phyloP scores from a whole-genome alignment of 2,113 vertebrate genomes.

The Erythrolamprus reginae region DNA sequence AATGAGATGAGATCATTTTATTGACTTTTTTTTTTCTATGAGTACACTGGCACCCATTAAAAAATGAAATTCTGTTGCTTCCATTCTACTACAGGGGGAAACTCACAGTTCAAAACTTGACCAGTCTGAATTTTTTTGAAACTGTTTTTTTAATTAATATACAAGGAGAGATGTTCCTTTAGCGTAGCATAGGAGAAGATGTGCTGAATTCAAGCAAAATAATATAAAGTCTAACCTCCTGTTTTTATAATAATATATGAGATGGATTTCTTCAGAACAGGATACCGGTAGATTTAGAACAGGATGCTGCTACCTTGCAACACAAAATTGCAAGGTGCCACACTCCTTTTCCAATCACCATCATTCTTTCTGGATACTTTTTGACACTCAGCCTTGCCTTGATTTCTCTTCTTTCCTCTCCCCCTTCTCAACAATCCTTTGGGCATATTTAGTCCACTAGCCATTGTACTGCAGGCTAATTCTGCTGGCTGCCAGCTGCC shows the following conservation, averaged over 20 bases:
- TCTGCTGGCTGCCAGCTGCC: too few species aligned
- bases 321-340: background rate
- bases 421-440: background rate
- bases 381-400: background rate
- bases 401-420: background rate
- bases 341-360: background rate
- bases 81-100: background rate
- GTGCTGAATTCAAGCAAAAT: background rate
- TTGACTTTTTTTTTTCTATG: background rate
- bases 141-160: background rate
- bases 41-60: background rate
- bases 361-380: background rate
- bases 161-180: background rate
- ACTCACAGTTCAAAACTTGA: background rate
- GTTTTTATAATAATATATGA: background rate
- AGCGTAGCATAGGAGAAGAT: background rate
- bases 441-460: background rate
- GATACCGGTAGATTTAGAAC: background rate
- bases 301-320: background rate
- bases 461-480: background rate
- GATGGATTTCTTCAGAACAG: background rate
- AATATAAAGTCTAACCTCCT: background rate
- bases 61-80: background rate
- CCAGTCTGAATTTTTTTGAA: background rate
- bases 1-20: background rate